Evolutionary conservation across 2,888 invertebrate genomes (phyloP).

Genomic region (Maniola hyperantus): DNA sequence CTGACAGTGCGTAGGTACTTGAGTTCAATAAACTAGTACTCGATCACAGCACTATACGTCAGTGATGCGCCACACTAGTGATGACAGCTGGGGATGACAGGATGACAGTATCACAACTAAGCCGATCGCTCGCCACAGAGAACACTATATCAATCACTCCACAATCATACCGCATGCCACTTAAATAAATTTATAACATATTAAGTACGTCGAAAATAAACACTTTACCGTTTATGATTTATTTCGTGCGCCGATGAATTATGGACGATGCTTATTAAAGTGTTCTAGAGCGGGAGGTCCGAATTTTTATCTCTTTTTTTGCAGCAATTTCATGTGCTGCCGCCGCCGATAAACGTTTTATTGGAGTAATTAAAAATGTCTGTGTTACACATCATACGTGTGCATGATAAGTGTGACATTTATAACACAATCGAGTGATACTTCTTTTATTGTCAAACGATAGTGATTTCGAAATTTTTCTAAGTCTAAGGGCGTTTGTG

Average conservation of each 20-base stretch:
- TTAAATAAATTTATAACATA: conserved; percentile 83
- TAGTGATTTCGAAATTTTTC: conserved; percentile 56
- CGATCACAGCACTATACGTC: conserved; percentile 47
- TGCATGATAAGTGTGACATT: conserved; percentile 71
- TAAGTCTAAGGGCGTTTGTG: too few species aligned
- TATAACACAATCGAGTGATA: conserved; percentile 64
- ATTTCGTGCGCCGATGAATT: conserved; percentile 77
- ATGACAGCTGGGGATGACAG: conserved; percentile 58
- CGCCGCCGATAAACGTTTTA: conserved; percentile 78
- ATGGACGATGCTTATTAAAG: conserved; percentile 71
- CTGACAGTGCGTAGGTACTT: conserved; percentile 58
- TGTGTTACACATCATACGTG: conserved; percentile 66
- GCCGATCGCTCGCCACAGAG: conserved; percentile 65
- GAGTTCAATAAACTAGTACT: conserved; percentile 44
- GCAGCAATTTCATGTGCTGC: conserved; percentile 73
- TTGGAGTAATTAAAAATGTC: conserved; percentile 76
- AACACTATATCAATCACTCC: conserved; percentile 79
- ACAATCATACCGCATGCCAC: conserved; percentile 78
- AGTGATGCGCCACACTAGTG: conserved; percentile 37
- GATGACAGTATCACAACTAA: conserved; percentile 70
- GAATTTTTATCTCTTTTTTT: conserved; percentile 66
- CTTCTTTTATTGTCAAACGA: conserved; percentile 52
- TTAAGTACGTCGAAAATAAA: conserved; percentile 81
- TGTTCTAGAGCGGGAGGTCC: conserved; percentile 65
- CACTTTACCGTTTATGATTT: conserved; percentile 81